Conservation (phyloP, 2,113 vertebrate genomes). For the Hypomesus transpacificus region DNA sequence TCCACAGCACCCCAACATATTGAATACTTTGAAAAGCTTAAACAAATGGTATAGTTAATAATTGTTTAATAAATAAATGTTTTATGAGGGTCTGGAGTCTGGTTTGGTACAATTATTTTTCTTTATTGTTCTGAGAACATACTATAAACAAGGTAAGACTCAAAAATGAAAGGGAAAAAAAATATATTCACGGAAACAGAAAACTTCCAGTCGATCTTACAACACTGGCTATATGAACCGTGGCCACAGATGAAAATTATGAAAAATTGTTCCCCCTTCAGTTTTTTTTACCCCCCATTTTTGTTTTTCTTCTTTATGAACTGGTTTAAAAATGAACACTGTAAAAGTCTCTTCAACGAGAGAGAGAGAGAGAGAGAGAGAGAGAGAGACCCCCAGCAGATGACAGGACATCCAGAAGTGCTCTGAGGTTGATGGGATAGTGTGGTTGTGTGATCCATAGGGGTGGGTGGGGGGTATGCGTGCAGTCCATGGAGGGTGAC, state of each 20-base stretch:
- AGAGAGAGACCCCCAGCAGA: slow-evolving; percentile 19
- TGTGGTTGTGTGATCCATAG: neutral
- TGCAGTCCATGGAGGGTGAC: slow-evolving; percentile 26
- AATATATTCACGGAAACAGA: slow-evolving; percentile 47
- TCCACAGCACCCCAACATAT: no score
- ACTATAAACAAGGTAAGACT: slow-evolving; percentile 70
- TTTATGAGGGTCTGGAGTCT: slow-evolving; percentile 11
- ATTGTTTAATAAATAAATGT: no score
- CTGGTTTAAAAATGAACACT: slow-evolving; percentile 57
- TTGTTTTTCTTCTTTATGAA: slow-evolving; percentile 2
- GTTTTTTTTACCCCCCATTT: slow-evolving; percentile 15
- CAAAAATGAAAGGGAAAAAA: slow-evolving; percentile 41
- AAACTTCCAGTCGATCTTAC: slow-evolving; percentile 46
- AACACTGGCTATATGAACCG: slow-evolving; percentile 44
- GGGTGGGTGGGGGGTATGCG: neutral
- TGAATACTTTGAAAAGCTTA: no score
- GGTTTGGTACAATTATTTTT: slow-evolving; percentile 33
- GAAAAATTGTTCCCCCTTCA: slow-evolving; percentile 33
- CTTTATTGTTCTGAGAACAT: slow-evolving; percentile 67
- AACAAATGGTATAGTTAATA: no score
- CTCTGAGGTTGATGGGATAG: slow-evolving; percentile 8
- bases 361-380: slow-evolving; percentile 39
- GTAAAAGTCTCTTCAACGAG: slow-evolving; percentile 47
- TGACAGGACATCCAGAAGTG: slow-evolving; percentile 16
- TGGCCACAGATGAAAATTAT: slow-evolving; percentile 38